A percentile compares a stretch with the other conserved stretches of the same genome.
phyloP scores from a whole-genome alignment of 2,888 invertebrate genomes.

The Acleris emargana region DNA sequence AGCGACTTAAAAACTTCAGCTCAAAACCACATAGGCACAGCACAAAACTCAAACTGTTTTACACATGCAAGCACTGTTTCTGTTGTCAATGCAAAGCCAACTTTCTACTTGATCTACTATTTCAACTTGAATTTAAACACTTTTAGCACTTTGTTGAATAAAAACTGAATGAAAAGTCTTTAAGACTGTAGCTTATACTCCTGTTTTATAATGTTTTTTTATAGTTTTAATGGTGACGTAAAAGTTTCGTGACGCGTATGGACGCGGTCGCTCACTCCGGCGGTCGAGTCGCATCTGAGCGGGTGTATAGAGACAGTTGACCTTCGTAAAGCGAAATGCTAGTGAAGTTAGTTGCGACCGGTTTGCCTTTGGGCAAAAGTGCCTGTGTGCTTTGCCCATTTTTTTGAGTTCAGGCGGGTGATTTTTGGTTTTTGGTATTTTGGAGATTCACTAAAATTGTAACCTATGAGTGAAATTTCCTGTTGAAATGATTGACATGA shows the following conservation, averaged over 20 bases:
- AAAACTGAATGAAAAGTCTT: conserved; percentile 38
- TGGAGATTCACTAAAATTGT: neutral
- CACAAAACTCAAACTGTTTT: conserved; percentile 58
- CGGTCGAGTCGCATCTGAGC: conserved; percentile 57
- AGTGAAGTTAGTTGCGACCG: conserved; percentile 65
- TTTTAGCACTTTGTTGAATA: neutral
- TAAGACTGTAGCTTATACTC: neutral
- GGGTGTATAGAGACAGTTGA: conserved; percentile 54
- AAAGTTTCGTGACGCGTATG: conserved; percentile 52
- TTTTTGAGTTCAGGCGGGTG: conserved; percentile 47
- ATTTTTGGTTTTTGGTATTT: neutral
- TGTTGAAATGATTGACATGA: too few relatives aligned
- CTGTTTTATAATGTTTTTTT: conserved; percentile 24
- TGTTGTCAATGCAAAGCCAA: conserved; percentile 61
- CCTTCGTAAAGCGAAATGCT: conserved; percentile 73
- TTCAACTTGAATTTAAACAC: neutral
- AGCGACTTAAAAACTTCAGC: conserved; percentile 53
- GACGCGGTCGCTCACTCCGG: conserved; percentile 49
- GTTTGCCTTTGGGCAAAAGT: conserved; percentile 73
- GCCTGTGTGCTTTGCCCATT: conserved; percentile 45
- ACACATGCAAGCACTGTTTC: conserved; percentile 56
- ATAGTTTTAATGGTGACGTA: conserved; percentile 52
- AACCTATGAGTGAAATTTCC: too few relatives aligned
- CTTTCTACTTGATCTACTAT: conserved; percentile 56
- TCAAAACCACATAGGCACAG: conserved; percentile 58